These are phyloP conservation scores for Lottia scabra DNA, from an alignment of 2,888 invertebrate species.

Conservation along the genomic window DNA sequence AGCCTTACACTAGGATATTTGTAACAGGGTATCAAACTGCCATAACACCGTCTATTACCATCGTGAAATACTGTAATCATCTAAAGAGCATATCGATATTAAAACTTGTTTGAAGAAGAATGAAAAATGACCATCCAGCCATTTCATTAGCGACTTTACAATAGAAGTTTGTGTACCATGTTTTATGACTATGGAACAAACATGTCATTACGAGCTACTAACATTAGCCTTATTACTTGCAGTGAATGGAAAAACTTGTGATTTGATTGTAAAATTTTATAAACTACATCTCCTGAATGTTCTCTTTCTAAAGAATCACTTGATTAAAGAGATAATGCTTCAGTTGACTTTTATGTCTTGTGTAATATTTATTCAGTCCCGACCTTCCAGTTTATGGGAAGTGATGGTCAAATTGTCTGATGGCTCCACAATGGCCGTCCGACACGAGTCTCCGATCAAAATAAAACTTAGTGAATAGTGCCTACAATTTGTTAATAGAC, in stretches of 20 bases:
- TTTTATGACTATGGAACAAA: background rate
- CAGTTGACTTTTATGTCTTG: conserved; percentile 2
- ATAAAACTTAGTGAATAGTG: conserved; percentile 4
- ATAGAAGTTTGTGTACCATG: background rate
- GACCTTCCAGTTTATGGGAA: background rate
- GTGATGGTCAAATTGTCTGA: conserved; percentile 4
- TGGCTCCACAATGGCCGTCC: background rate
- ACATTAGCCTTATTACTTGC: conserved; percentile 1
- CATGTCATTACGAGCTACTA: background rate
- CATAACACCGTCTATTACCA: too few species aligned
- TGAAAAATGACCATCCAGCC: background rate
- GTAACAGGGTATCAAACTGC: too few species aligned
- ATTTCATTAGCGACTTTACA: conserved; percentile 4
- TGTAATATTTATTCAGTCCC: conserved; percentile 4
- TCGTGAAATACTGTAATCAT: background rate
- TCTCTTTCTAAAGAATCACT: background rate
- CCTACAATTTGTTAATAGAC: background rate
- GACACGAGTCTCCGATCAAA: conserved; percentile 4
- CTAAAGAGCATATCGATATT: conserved; percentile 3
- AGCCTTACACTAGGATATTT: too few species aligned
- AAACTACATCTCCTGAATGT: background rate
- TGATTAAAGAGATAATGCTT: conserved; percentile 5
- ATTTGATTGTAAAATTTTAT: conserved; percentile 1
- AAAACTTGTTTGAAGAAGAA: conserved; percentile 3
- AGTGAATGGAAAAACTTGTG: background rate